These are phyloP conservation scores for Cybosia mesomella DNA, from an alignment of 2,888 invertebrate species.

Conservation along the genomic window DNA sequence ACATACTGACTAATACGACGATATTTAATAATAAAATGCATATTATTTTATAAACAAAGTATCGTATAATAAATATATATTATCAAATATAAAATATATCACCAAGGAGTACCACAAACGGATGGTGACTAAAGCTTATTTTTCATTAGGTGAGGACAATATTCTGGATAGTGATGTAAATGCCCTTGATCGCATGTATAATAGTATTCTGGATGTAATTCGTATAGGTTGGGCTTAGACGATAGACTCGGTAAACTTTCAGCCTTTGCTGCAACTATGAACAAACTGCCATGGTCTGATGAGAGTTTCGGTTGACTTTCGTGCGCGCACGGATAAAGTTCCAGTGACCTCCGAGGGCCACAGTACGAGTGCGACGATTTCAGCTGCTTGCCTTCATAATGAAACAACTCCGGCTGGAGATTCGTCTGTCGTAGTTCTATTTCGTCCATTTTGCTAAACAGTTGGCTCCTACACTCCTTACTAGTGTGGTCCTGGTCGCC, in stretches of 20 bases:
- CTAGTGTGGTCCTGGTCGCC: not conserved
- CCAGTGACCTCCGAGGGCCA: not conserved
- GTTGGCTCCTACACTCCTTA: not conserved
- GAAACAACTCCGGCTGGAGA: not conserved
- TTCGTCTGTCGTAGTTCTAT: constrained; percentile 8
- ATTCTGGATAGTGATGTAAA: constrained; percentile 12
- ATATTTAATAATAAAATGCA: not conserved
- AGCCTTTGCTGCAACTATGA: not conserved
- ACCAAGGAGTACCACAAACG: not conserved
- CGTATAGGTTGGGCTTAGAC: not conserved
- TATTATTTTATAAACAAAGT: not conserved
- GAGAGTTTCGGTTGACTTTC: constrained; percentile 8
- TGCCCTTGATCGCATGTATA: constrained; percentile 13
- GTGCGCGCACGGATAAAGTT: constrained; percentile 7
- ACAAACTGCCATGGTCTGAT: not conserved
- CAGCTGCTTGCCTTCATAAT: not conserved
- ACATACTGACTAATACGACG: no score
- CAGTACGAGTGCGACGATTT: not conserved
- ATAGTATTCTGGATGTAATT: constrained; percentile 9
- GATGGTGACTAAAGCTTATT: not conserved
- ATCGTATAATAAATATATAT: not conserved
- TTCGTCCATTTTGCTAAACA: constrained; percentile 6
- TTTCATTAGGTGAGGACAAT: constrained; percentile 9
- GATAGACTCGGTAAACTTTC: not conserved
- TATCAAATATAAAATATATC: not conserved